Evolutionary conservation across 1,140 invertebrate species (phyloP), one percentile per base, ranked within the genome.

Genomic region (Drosophila bocqueti): DNA sequence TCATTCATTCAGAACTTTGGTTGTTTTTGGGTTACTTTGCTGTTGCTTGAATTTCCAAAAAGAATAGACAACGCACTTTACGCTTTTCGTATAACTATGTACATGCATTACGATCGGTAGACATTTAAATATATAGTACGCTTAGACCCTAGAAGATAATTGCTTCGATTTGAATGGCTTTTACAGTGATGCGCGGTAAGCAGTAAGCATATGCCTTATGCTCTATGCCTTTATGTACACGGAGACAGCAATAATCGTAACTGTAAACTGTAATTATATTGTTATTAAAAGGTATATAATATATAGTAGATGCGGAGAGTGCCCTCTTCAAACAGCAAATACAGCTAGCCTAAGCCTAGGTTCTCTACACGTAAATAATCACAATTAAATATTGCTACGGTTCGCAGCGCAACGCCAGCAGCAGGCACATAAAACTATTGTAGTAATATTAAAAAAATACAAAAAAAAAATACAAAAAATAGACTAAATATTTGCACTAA

Each of bases 361-460:
- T 46, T 46, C 63, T 5, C 26, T 85, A 84, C 69, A 66, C 73
- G 66, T 83, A 87, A 61, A 71, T 89, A 87, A 87, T 87, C 84
- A 89, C 84, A 89, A 89, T 78, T 81, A 90, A 81, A 89, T 84
- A 89, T 90, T 89, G 84, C 84, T 78, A 83, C 73, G 61, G 62
- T 66, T 65, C 74, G 52, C 83, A 84, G 62, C 68, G 59, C 76
- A 75, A 69, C 68, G 67, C 43, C 77, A 71, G 43, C 82, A 78
- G 61, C 68, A 59, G 49, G 61, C 64, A 64, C 46, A 78, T 89
- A 87, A 87, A 89, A 80, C 84, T 83, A 87, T 73, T 77, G 64
- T 49, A 69, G 61, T 67, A 76, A 79, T 63, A 66, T 0, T 13
- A 34, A 11, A 10, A 34, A 57, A 16, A 16, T 7, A 47, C 21